Percentiles rank a stretch among this genome's conserved stretches.
Evolutionary conservation across 2,113 vertebrate genomes (phyloP).

Genomic region (Mirounga angustirostris): DNA sequence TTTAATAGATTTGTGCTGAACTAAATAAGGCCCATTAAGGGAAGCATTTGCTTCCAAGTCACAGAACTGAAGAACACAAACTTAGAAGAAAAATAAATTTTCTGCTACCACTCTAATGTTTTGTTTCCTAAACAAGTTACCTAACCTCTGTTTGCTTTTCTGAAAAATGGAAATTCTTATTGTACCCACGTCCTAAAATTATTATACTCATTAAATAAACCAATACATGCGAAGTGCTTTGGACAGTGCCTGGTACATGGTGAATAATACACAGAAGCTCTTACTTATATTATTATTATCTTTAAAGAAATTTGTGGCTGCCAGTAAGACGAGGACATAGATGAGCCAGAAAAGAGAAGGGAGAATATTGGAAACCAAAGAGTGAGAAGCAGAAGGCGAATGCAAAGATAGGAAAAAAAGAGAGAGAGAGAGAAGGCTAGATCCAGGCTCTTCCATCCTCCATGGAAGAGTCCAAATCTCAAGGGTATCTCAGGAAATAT

Average conservation of each 20-base stretch:
- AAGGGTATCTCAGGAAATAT: not conserved
- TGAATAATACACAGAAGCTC: not conserved
- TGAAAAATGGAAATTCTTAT: not conserved
- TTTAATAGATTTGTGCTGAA: not conserved
- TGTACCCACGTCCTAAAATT: not conserved
- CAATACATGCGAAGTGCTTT: not conserved
- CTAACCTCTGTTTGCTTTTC: not conserved
- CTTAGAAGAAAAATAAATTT: not conserved
- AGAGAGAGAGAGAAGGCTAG: not conserved
- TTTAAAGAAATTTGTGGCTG: not conserved
- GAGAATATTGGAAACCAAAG: not conserved
- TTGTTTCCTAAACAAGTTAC: not conserved
- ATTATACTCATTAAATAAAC: not conserved
- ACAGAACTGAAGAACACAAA: not conserved
- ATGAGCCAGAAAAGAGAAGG: not conserved
- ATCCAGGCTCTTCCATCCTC: not conserved
- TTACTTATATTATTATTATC: not conserved
- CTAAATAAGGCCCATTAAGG: not conserved
- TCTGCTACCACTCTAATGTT: not conserved
- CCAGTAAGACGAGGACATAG: not conserved
- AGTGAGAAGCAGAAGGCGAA: not conserved
- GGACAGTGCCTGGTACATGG: not conserved
- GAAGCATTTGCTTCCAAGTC: not conserved
- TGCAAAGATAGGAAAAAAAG: not conserved
- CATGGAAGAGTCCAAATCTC: not conserved